Conservation (phyloP, 2,888 invertebrate genomes). For the Acanthopleura granulata region DNA sequence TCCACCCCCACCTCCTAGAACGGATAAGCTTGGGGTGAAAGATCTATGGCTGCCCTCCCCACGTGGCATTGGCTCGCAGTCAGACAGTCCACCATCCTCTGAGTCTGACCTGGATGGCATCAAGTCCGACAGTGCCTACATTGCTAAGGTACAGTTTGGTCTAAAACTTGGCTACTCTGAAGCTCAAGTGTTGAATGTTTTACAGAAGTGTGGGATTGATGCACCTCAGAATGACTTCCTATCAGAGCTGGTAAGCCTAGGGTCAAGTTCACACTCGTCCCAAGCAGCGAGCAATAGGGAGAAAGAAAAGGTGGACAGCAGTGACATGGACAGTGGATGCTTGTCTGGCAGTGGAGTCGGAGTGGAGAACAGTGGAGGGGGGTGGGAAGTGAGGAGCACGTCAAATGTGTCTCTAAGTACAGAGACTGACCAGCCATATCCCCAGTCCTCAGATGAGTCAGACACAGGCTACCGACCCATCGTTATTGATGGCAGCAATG, state of each 20-base stretch:
- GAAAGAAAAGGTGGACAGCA: neutral
- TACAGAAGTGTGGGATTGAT: slow-evolving; percentile 86
- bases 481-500: slow-evolving; percentile 16
- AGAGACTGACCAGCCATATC: neutral
- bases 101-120: slow-evolving; percentile 30
- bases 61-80: neutral
- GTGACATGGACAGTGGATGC: no score
- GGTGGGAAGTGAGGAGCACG: neutral
- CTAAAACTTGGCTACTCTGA: slow-evolving; percentile 93
- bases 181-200: slow-evolving; percentile 83
- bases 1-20: neutral
- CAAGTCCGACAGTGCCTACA: slow-evolving; percentile 50
- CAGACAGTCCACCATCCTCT: neutral
- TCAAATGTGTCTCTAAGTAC: neutral
- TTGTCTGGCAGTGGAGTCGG: no score
- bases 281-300: neutral
- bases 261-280: slow-evolving; percentile 21
- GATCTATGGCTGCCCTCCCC: neutral
- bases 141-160: slow-evolving; percentile 87
- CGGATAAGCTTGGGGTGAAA: neutral
- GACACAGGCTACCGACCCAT: neutral
- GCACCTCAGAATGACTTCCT: slow-evolving; percentile 89
- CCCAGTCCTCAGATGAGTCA: neutral
- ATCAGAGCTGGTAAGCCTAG: slow-evolving; percentile 88
- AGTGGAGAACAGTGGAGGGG: neutral